Percentiles rank a stretch among this genome's conserved stretches.
These are phyloP conservation scores for human (Homo sapiens) DNA, from an alignment of 2,113 vertebrate species.

Conservation along the genomic window GRCh38 chr14:105176001-105176500, in stretches of 20 bases:
- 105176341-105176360: not conserved
- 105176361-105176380: not conserved
- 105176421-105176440: not conserved
- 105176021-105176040: not conserved
- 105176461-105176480: rapidly evolving
- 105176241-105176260: conserved; percentile 75
- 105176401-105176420: not conserved
- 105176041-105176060: not conserved
- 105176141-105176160: not conserved
- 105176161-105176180: not conserved
- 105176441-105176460: not conserved
- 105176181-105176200: not conserved
- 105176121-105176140: not conserved
- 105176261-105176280: conserved; percentile 67
- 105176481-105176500: not conserved
- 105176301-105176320: not conserved
- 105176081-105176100: not conserved
- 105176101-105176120: not conserved
- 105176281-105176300: not conserved
- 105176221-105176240: not conserved
- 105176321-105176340: not conserved
- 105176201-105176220: conserved; percentile 34
- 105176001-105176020: not conserved
- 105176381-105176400: rapidly evolving
- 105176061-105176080: rapidly evolving